These are phyloP conservation scores for Porites australiensis DNA, from an alignment of 64 coral and sea anemone species.

Conservation along the genomic window DNA sequence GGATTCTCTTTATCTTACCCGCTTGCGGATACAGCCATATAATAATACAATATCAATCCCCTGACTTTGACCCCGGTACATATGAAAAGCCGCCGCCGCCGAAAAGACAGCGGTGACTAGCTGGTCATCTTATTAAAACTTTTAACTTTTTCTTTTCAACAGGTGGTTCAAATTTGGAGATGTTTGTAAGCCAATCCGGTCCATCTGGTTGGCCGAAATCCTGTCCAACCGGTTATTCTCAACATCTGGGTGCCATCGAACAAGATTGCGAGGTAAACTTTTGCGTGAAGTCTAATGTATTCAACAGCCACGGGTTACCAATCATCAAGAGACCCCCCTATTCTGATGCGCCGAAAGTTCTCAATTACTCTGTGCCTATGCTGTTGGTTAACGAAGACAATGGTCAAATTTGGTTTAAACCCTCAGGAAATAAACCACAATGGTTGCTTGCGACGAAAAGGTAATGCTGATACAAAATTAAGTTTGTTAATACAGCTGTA, in stretches of 20 bases:
- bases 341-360: conserved; percentile 38
- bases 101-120: too few species aligned
- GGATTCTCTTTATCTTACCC: too few species aligned
- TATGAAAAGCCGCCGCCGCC: too few species aligned
- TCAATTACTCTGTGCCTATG: conserved; percentile 80
- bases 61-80: too few species aligned
- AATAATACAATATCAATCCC: too few species aligned
- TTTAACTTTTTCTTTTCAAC: not conserved
- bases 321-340: conserved; percentile 87
- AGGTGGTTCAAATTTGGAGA: conserved; percentile 44
- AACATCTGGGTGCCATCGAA: conserved; percentile 88
- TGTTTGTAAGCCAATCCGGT: conserved; percentile 30
- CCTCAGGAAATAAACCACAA: conserved; percentile 4
- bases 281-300: conserved; percentile 73
- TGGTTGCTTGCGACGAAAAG: conserved; percentile 77
- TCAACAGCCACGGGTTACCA: conserved; percentile 70
- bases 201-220: conserved; percentile 76
- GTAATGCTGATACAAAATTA: not conserved
- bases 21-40: too few species aligned
- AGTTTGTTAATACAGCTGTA: too few species aligned
- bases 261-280: conserved; percentile 89
- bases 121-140: not conserved
- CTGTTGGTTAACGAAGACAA: conserved; percentile 85
- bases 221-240: conserved; percentile 90
- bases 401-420: conserved; percentile 57